Conservation (phyloP, 2,113 vertebrate species). For the Myotis brandtii region DNA sequence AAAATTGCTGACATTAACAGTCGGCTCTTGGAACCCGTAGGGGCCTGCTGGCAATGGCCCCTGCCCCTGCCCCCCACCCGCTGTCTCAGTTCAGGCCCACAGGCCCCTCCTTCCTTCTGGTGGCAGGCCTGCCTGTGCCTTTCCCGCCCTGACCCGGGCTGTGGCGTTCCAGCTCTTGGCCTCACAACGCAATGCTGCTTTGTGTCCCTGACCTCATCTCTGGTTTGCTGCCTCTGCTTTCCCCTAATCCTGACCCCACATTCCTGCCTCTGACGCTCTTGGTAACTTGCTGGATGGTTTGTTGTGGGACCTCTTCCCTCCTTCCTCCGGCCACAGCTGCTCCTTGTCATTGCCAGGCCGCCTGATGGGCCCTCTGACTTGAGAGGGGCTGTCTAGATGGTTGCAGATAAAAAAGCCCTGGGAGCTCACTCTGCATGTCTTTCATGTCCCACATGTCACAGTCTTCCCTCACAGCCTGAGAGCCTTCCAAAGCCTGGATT, state of each 20-base stretch:
- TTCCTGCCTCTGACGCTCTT: neutral
- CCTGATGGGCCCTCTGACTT: neutral
- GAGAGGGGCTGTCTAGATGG: neutral
- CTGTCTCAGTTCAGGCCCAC: neutral
- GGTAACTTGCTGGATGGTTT: neutral
- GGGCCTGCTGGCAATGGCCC: neutral
- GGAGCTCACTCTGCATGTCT: neutral
- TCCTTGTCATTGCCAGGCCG: too few species aligned
- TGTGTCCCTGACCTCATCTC: neutral
- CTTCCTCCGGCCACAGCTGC: neutral
- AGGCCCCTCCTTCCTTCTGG: neutral
- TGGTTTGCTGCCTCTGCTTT: neutral
- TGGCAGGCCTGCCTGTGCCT: neutral
- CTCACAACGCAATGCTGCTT: fast-evolving
- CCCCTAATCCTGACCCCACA: neutral
- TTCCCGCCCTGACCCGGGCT: neutral
- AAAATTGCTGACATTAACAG: neutral
- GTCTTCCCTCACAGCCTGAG: neutral
- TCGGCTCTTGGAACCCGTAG: neutral
- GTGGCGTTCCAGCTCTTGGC: neutral
- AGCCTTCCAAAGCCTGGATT: neutral
- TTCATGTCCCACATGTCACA: neutral
- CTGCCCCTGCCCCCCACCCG: fast-evolving
- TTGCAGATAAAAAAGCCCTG: neutral
- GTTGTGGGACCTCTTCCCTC: neutral